Conservation (phyloP, 1,140 invertebrate species). For the Linepithema humile region DNA sequence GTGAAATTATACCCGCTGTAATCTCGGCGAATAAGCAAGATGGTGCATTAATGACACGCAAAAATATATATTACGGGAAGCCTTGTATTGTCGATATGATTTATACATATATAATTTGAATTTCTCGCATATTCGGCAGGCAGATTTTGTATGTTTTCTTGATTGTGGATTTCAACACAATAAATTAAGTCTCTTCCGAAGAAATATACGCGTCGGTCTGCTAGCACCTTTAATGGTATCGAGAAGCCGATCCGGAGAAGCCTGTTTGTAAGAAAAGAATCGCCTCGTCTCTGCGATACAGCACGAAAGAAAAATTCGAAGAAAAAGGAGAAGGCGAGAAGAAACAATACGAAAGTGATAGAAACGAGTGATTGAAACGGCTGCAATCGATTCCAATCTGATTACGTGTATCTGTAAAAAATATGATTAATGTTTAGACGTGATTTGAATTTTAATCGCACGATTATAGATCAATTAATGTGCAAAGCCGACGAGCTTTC, state of each 20-base stretch:
- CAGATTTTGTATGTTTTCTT: neutral
- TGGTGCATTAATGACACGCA: neutral
- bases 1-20: constrained; percentile 36
- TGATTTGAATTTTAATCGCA: neutral
- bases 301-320: constrained; percentile 15
- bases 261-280: constrained; percentile 26
- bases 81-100: neutral
- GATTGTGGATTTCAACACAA: neutral
- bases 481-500: neutral
- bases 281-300: constrained; percentile 7
- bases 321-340: constrained; percentile 31
- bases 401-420: constrained; percentile 2
- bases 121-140: neutral
- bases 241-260: constrained; percentile 31
- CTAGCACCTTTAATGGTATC: constrained; percentile 47
- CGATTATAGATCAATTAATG: neutral
- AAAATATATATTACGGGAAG: neutral
- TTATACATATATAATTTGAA: too few species aligned
- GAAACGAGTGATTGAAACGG: neutral
- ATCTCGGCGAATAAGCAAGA: neutral
- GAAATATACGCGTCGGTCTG: constrained; percentile 10
- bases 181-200: constrained; percentile 30
- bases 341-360: constrained; percentile 8
- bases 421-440: neutral
- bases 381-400: neutral